Conservation (phyloP, 2,797 vertebrate genomes). For the Gymnocypris eckloni region DNA sequence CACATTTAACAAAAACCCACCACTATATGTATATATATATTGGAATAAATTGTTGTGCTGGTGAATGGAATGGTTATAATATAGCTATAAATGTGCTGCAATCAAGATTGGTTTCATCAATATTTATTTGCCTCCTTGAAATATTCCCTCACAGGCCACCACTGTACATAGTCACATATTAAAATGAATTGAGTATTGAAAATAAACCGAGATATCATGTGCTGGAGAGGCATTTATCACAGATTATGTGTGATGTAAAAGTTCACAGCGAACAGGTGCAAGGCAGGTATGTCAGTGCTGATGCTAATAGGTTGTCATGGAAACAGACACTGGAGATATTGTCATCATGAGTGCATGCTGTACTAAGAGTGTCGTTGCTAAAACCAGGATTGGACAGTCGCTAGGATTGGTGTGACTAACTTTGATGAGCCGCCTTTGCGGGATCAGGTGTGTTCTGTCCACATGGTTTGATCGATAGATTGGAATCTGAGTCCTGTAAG, state of each 20-base stretch:
- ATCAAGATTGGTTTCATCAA: neutral
- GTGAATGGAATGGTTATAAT: neutral
- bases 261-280: neutral
- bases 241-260: neutral
- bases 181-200: neutral
- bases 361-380: neutral
- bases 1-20: too few relatives aligned
- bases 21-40: too few relatives aligned
- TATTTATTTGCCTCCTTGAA: neutral
- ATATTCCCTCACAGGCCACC: neutral
- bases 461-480: neutral
- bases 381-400: neutral
- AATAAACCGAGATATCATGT: neutral
- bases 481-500: neutral
- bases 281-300: neutral
- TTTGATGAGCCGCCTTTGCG: neutral
- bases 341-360: neutral
- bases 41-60: too few relatives aligned
- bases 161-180: neutral
- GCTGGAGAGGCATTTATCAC: neutral
- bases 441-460: neutral
- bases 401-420: too few relatives aligned
- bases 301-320: constrained; percentile 25
- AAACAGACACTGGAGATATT: constrained; percentile 34
- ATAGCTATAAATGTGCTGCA: neutral